phyloP scores from a whole-genome alignment of 1,140 invertebrate genomes.

The Bombus superbus region DNA sequence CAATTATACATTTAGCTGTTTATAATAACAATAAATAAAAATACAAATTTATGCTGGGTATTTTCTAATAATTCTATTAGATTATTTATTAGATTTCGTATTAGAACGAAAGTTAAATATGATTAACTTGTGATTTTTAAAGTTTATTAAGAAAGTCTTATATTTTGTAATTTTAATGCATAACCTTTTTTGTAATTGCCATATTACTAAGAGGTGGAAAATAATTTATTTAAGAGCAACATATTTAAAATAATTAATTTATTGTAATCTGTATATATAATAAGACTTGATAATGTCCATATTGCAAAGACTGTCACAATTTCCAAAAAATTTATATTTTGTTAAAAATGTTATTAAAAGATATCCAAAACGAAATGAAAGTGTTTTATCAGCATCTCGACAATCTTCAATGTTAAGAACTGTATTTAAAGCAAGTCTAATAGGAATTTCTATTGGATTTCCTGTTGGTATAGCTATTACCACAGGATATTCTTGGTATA shows the following conservation, averaged over 20 bases:
- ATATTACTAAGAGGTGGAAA: neutral
- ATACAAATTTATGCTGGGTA: neutral
- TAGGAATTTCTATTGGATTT: constrained; percentile 83
- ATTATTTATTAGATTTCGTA: neutral
- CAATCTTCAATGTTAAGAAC: constrained; percentile 67
- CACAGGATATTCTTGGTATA: constrained; percentile 81
- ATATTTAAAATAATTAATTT: neutral
- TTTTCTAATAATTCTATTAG: neutral
- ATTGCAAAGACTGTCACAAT: constrained; percentile 63
- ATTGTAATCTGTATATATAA: neutral
- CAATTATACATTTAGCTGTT: neutral
- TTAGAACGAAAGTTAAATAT: neutral
- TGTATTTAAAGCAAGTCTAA: constrained; percentile 62
- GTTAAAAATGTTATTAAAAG: constrained; percentile 55
- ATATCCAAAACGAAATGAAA: constrained; percentile 29
- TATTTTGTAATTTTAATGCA: neutral
- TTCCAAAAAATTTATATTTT: constrained; percentile 60
- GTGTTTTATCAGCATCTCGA: constrained; percentile 56
- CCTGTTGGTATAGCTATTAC: constrained; percentile 82
- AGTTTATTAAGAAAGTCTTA: neutral
- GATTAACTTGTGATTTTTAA: neutral
- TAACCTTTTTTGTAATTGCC: neutral
- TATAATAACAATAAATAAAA: neutral
- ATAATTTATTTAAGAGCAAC: neutral
- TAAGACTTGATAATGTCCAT: constrained; percentile 5